These are phyloP conservation scores for Synergus itoensis DNA, from an alignment of 2,888 invertebrate genomes.

Conservation along the genomic window DNA sequence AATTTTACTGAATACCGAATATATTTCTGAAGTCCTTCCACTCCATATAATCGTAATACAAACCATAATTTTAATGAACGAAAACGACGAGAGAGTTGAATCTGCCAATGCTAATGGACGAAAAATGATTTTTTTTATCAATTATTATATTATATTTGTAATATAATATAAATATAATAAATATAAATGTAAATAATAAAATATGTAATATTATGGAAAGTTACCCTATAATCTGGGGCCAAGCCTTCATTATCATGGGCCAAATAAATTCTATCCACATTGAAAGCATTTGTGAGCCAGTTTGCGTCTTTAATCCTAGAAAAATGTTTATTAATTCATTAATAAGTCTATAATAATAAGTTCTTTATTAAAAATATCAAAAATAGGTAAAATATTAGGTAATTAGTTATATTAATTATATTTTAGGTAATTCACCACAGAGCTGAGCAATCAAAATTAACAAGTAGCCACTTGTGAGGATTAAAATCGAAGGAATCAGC, in stretches of 20 bases:
- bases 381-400: slow-evolving; percentile 24
- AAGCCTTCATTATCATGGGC: slow-evolving; percentile 85
- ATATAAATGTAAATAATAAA: too few species aligned
- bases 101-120: slow-evolving; percentile 90
- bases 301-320: slow-evolving; percentile 88
- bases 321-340: slow-evolving; percentile 15
- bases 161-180: too few species aligned
- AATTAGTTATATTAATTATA: slow-evolving; percentile 41
- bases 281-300: slow-evolving; percentile 90
- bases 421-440: slow-evolving; percentile 82
- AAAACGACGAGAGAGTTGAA: slow-evolving; percentile 91
- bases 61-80: slow-evolving; percentile 95
- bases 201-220: slow-evolving; percentile 50
- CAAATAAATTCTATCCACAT: slow-evolving; percentile 94
- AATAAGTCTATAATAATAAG: neutral
- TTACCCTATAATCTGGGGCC: slow-evolving; percentile 82
- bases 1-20: slow-evolving; percentile 87
- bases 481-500: slow-evolving; percentile 96
- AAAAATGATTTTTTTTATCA: neutral
- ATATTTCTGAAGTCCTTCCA: slow-evolving; percentile 87
- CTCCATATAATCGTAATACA: slow-evolving; percentile 89
- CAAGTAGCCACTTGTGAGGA: slow-evolving; percentile 96
- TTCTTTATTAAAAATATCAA: too few species aligned
- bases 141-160: too few species aligned
- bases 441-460: slow-evolving; percentile 97